These are phyloP conservation scores for Hesperia comma DNA, from an alignment of 2,888 invertebrate species.

Conservation along the genomic window DNA sequence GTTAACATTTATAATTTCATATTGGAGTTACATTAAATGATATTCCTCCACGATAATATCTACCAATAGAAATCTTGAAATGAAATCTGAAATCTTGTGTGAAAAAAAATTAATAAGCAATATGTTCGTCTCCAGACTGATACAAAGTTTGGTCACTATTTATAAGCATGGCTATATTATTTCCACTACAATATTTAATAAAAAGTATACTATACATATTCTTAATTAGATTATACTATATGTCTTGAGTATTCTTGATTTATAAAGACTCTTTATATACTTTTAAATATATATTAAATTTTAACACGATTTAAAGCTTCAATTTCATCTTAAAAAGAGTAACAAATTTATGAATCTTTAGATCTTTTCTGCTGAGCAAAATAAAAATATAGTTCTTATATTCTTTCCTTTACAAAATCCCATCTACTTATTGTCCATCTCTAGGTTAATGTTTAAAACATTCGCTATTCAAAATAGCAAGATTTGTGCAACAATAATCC, in stretches of 20 bases:
- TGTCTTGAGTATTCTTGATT: constrained; percentile 33
- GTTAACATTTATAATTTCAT: no score
- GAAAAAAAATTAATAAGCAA: no score
- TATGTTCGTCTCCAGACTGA: neutral
- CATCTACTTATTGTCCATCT: constrained; percentile 79
- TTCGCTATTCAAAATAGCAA: constrained; percentile 49
- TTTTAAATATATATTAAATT: constrained; percentile 50
- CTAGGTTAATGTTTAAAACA: constrained; percentile 69
- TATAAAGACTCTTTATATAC: constrained; percentile 28
- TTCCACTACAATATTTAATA: constrained; percentile 6
- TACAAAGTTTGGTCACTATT: constrained; percentile 19
- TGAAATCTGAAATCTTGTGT: no score
- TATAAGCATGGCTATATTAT: neutral
- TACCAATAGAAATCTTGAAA: no score
- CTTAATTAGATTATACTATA: constrained; percentile 40
- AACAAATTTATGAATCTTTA: constrained; percentile 49
- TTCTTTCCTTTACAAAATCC: constrained; percentile 48
- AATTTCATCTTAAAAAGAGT: constrained; percentile 71
- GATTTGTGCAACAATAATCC: constrained; percentile 23
- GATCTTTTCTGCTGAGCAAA: constrained; percentile 45
- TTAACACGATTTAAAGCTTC: constrained; percentile 81
- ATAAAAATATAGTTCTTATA: constrained; percentile 34
- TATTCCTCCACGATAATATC: no score
- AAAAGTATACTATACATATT: constrained; percentile 33
- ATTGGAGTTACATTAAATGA: no score